Base-by-base conservation (phyloP, 2,113 vertebrate genomes). In the Mandrillus leucophaeus region DNA sequence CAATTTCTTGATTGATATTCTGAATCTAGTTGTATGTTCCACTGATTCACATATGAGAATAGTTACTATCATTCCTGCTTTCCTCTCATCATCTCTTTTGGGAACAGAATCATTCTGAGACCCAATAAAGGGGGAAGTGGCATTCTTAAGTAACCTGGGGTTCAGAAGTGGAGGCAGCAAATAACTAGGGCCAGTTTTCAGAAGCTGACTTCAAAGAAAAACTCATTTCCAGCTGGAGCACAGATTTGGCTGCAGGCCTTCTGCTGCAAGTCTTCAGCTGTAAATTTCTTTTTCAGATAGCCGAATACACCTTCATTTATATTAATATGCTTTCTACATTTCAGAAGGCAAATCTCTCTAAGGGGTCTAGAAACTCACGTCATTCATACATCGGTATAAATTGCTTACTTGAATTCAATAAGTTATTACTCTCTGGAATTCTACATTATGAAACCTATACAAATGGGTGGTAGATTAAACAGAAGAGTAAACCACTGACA, bases 131-230 rank as follows among this genome's bases (percentile, higher is more conserved):
- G 20, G 9, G 9, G 12, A 45, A 16, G 7, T 38, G 6, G 4
- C 10, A 40, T 55, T 85, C 43, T 68, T 61, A 16, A 8, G 87
- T 35, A 84, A 79, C 17, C 57, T 55, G 40, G 3, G 5, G 38
- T 92, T 95, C 20, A 66, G 23, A 93, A 88, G 17, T n/a, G 13
- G 55, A 95, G 50, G 5, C 27, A 10, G 40, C 16, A 43, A 80
- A 96, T 20, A 95, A n/a, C 2, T 43, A 73, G 30, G 8, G 8
- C 27, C 48, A 22, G 22, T 84, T 95, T 73, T 84, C 1, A 78
- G 64, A 88, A 80, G 72, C 12, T 72, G 35, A 52, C 32, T 96
- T 96, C 66, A 75, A 88, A 84, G 61, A 90, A 95, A 13, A 27
- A 55, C 38, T 88, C 6, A 2, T 59, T 27, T 85, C 13, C 5